Conservation (phyloP, 1,140 invertebrate species). For the Drosophila pallidifrons region DNA sequence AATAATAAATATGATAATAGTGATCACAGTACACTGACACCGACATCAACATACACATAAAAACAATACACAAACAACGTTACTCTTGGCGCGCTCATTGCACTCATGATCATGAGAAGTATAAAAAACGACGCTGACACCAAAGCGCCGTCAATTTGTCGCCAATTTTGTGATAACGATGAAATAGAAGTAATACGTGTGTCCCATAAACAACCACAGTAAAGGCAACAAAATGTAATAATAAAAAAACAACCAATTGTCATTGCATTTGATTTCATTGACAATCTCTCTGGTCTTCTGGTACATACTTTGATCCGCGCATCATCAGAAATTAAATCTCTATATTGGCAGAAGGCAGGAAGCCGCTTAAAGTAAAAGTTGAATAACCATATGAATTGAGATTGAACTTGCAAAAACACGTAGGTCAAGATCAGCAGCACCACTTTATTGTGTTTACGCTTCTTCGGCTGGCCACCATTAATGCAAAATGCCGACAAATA, state of each 20-base stretch:
- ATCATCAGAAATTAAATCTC: slow-evolving; percentile 51
- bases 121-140: slow-evolving; percentile 27
- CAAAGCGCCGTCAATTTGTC: slow-evolving; percentile 59
- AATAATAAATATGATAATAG: slow-evolving; percentile 37
- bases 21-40: slow-evolving; percentile 12
- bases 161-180: slow-evolving; percentile 59
- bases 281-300: not conserved
- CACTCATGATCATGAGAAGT: slow-evolving; percentile 20
- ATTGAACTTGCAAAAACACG: slow-evolving; percentile 62
- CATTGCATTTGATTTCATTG: slow-evolving; percentile 14
- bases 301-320: slow-evolving; percentile 12
- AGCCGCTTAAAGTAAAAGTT: slow-evolving; percentile 59
- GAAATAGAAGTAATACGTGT: slow-evolving; percentile 6
- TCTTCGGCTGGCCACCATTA: slow-evolving; percentile 20
- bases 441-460: slow-evolving; percentile 3
- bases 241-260: slow-evolving; percentile 24
- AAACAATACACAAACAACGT: slow-evolving; percentile 19
- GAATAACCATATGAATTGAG: slow-evolving; percentile 66
- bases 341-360: slow-evolving; percentile 44
- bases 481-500: slow-evolving; percentile 14
- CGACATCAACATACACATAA: slow-evolving; percentile 8
- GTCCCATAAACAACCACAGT: slow-evolving; percentile 1
- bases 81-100: slow-evolving; percentile 13
- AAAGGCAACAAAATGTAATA: slow-evolving; percentile 27
- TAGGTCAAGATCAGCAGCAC: slow-evolving; percentile 75